A percentile compares a stretch with the other conserved stretches of the same genome.
Evolutionary conservation across 2,113 vertebrate genomes (phyloP).

Genomic region (Elaphurus davidianus): DNA sequence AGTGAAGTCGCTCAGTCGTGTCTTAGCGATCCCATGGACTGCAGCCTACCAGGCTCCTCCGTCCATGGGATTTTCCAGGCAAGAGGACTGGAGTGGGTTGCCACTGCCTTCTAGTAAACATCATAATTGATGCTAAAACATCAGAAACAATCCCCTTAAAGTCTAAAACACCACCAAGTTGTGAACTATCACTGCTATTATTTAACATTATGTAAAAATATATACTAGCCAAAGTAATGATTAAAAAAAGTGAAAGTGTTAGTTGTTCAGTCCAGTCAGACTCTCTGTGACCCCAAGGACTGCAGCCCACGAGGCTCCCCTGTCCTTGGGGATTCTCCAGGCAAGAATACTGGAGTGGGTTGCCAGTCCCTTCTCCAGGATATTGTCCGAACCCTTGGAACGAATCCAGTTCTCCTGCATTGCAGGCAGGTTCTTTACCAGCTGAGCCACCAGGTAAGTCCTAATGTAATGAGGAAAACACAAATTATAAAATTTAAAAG

Average conservation of each 20-base stretch:
- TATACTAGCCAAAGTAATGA: neutral
- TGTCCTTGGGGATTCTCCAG: neutral
- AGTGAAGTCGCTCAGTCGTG: too few species aligned
- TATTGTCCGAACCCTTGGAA: neutral
- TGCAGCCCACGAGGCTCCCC: neutral
- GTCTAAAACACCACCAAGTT: neutral
- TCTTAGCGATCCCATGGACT: too few species aligned
- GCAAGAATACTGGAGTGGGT: neutral
- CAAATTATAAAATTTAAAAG: constrained; percentile 8
- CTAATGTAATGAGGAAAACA: neutral
- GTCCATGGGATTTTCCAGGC: too few species aligned
- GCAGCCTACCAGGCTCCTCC: too few species aligned
- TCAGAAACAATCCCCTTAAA: neutral
- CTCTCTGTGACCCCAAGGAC: neutral
- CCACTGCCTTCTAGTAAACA: neutral
- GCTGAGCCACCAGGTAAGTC: neutral
- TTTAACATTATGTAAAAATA: neutral
- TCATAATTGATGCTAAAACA: neutral
- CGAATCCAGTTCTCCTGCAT: neutral
- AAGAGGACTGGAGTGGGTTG: too few species aligned
- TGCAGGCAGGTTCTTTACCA: neutral
- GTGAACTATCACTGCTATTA: neutral
- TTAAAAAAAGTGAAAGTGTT: neutral
- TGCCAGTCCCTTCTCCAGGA: neutral
- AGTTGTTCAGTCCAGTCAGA: neutral